Conservation (phyloP, 1,140 invertebrate genomes). For the Onthophagus taurus region DNA sequence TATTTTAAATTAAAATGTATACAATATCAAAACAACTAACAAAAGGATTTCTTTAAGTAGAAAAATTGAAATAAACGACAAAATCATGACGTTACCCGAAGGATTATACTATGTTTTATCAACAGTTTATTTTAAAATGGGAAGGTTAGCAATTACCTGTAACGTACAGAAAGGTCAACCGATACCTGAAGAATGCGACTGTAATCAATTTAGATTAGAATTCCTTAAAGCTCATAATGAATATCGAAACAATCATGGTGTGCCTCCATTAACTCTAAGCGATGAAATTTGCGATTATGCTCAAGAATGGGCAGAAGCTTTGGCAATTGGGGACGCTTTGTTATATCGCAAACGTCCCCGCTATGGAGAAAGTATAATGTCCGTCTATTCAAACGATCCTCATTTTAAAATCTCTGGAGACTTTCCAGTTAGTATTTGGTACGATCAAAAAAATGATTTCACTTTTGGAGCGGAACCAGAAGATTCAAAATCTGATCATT, state of each 20-base stretch:
- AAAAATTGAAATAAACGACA: no score
- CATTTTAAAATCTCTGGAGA: constrained; percentile 49
- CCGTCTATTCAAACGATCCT: constrained; percentile 45
- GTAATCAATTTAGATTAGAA: constrained; percentile 51
- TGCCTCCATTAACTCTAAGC: constrained; percentile 50
- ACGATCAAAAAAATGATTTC: constrained; percentile 51
- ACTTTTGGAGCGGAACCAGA: constrained; percentile 51
- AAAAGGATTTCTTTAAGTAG: no score
- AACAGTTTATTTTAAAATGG: no score
- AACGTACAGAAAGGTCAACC: no score
- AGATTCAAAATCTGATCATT: constrained; percentile 39
- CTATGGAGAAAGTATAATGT: constrained; percentile 50
- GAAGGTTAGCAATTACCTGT: no score
- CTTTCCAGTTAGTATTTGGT: constrained; percentile 69
- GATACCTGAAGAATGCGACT: no score
- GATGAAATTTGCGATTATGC: constrained; percentile 48
- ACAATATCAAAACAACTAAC: no score
- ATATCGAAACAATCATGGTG: constrained; percentile 64
- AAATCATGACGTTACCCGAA: no score
- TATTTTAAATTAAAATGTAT: no score
- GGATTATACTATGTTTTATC: no score
- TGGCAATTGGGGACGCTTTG: constrained; percentile 44
- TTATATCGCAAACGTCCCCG: constrained; percentile 44
- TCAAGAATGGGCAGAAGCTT: constrained; percentile 52
- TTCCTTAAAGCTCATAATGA: constrained; percentile 67